Evolutionary conservation across 2,888 invertebrate genomes (phyloP).

Genomic region (Galeopsomyia nigrocyanea): DNA sequence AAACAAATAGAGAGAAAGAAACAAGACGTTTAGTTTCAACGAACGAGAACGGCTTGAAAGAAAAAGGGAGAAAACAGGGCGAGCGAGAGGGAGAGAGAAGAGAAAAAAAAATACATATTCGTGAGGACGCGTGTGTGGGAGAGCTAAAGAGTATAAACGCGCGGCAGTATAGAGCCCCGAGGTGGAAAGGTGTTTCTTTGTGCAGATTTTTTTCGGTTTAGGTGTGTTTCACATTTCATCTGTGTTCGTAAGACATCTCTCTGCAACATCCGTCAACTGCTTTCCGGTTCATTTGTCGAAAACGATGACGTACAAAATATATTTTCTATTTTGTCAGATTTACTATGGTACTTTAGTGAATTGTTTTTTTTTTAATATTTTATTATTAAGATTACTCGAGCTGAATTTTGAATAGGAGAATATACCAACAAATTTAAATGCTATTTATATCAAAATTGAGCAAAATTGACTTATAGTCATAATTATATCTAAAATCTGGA

Average conservation of each 20-base stretch:
- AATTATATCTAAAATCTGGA: no score
- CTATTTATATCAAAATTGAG: no score
- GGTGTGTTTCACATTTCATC: slow-evolving; percentile 50
- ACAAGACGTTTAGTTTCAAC: slow-evolving; percentile 6
- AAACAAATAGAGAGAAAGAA: slow-evolving; percentile 14
- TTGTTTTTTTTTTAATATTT: no score
- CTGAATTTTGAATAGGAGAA: no score
- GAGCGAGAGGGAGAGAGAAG: neutral
- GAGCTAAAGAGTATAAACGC: neutral
- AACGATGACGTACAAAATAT: no score
- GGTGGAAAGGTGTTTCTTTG: slow-evolving; percentile 52
- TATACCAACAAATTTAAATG: no score
- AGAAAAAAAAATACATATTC: neutral
- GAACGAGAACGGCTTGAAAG: slow-evolving; percentile 2
- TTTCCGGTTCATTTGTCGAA: no score
- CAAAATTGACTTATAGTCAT: no score
- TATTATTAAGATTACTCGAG: no score
- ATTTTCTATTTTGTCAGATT: no score
- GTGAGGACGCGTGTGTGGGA: neutral
- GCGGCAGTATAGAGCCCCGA: slow-evolving; percentile 3
- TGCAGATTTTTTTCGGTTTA: slow-evolving; percentile 55
- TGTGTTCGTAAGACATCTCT: neutral
- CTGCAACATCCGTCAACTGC: no score
- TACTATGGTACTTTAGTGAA: no score
- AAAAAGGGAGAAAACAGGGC: neutral